These are phyloP conservation scores for Australoheros scitulus DNA, from an alignment of 2,113 vertebrate genomes.

Conservation along the genomic window DNA sequence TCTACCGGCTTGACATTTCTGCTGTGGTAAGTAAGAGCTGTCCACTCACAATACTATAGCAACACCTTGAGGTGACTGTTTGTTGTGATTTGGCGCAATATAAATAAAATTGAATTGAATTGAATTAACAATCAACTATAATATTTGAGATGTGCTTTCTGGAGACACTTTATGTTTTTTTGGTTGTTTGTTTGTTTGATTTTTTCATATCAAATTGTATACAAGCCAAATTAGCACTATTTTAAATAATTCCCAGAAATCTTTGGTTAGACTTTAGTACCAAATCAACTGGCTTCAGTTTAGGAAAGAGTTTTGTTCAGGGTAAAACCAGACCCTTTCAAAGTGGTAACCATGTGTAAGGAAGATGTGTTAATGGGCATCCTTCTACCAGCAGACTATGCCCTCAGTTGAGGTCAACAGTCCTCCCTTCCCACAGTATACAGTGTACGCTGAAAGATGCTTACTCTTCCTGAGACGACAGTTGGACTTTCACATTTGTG, in stretches of 20 bases:
- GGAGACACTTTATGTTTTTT: too few relatives aligned
- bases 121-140: too few relatives aligned
- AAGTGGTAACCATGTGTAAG: background rate
- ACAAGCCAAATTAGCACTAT: too few relatives aligned
- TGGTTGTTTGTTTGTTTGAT: too few relatives aligned
- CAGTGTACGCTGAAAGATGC: too few relatives aligned
- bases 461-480: background rate
- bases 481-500: too few relatives aligned
- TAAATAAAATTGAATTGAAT: too few relatives aligned
- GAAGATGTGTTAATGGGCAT: background rate
- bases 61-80: too few relatives aligned
- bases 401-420: background rate
- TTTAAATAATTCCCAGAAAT: background rate
- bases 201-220: too few relatives aligned
- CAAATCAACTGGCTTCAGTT: background rate
- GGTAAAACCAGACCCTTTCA: background rate
- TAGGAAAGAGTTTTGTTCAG: background rate
- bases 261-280: background rate
- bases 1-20: slow-evolving; percentile 81
- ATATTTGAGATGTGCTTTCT: too few relatives aligned
- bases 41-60: background rate
- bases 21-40: slow-evolving; percentile 80
- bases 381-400: background rate
- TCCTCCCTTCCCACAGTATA: background rate
- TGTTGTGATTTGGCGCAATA: too few relatives aligned